Evolutionary conservation across 2,888 invertebrate species (phyloP).

Genomic region (Acronicta alni): DNA sequence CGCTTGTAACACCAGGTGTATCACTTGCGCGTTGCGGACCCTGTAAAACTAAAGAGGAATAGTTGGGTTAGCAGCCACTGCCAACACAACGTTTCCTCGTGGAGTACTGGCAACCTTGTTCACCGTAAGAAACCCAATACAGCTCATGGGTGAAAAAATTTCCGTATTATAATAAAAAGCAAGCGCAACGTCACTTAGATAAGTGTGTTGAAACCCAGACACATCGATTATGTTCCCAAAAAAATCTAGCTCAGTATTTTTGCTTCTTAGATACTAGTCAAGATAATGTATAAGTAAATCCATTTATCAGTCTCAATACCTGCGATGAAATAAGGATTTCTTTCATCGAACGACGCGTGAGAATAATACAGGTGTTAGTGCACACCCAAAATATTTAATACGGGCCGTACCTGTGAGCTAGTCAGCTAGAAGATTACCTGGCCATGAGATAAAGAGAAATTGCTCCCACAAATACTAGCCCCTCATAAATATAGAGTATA

Average conservation of each 20-base stretch:
- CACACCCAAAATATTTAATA: constrained; percentile 21
- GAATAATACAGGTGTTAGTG: constrained; percentile 12
- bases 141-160: too few species aligned
- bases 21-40: too few species aligned
- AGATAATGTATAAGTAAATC: constrained; percentile 16
- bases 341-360: constrained; percentile 10
- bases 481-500: constrained; percentile 60
- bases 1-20: too few species aligned
- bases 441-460: constrained; percentile 54
- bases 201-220: too few species aligned
- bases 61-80: too few species aligned
- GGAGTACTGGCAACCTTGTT: too few species aligned
- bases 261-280: not conserved
- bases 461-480: constrained; percentile 56
- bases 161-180: too few species aligned
- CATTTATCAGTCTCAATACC: constrained; percentile 28
- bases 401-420: constrained; percentile 12
- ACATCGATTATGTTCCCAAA: too few species aligned
- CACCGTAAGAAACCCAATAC: too few species aligned
- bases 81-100: too few species aligned
- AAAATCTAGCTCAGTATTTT: too few species aligned
- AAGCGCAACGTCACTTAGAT: not conserved
- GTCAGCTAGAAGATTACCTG: constrained; percentile 10
- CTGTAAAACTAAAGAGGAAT: too few species aligned
- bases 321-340: constrained; percentile 15